Percentiles rank a stretch among this genome's conserved stretches.
These are phyloP conservation scores for Alligator sinensis DNA, from an alignment of 2,113 vertebrate species.

Conservation along the genomic window DNA sequence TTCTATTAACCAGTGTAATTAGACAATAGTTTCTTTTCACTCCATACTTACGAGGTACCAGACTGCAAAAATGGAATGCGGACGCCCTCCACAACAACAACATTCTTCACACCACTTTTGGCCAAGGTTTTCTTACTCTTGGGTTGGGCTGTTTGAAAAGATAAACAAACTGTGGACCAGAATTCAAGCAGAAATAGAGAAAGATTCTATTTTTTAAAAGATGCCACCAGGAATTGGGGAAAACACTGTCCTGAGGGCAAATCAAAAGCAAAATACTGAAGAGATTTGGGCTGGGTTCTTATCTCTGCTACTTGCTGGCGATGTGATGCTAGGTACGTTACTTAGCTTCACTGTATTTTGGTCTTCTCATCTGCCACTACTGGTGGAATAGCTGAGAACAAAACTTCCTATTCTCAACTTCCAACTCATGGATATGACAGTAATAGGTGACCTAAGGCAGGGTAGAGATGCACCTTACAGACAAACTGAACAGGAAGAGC, in stretches of 20 bases:
- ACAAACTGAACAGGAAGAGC: no score
- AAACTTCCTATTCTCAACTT: background rate
- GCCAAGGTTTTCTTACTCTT: slow-evolving; percentile 91
- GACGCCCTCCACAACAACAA: slow-evolving; percentile 95
- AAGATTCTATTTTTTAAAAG: background rate
- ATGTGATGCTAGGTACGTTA: background rate
- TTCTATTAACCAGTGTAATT: fast-evolving
- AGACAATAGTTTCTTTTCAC: fast-evolving
- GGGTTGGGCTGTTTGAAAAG: slow-evolving; percentile 79
- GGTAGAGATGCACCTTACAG: no score
- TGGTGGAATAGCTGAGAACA: background rate
- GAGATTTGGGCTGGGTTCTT: background rate
- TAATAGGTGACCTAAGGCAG: background rate
- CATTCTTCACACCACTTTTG: slow-evolving; percentile 89
- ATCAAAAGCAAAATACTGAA: background rate
- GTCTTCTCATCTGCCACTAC: fast-evolving
- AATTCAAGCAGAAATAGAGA: background rate
- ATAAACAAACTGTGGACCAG: background rate
- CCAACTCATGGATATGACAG: background rate
- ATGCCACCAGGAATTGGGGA: fast-evolving
- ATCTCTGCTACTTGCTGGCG: background rate
- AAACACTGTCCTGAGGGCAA: fast-evolving
- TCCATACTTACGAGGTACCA: slow-evolving; percentile 90
- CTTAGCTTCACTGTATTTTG: background rate
- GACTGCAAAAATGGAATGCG: slow-evolving; percentile 92